These are phyloP conservation scores for Eupithecia dodoneata DNA, from an alignment of 2,888 invertebrate genomes.

Conservation along the genomic window DNA sequence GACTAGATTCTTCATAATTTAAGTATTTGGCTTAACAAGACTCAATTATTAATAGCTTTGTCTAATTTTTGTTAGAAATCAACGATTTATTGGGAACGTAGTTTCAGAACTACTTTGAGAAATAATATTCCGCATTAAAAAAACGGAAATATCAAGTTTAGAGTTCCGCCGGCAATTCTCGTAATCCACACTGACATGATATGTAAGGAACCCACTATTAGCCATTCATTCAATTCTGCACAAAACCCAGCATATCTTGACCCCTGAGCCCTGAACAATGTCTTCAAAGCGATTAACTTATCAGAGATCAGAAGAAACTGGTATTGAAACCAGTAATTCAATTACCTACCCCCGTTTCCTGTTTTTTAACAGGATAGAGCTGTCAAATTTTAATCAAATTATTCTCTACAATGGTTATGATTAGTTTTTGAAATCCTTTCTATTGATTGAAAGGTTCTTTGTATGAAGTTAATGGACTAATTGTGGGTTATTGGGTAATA, in stretches of 20 bases:
- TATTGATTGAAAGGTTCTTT: conserved; percentile 35
- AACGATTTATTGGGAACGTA: neutral
- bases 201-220: conserved; percentile 66
- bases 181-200: conserved; percentile 72
- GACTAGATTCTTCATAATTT: neutral
- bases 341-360: conserved; percentile 62
- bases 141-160: conserved; percentile 69
- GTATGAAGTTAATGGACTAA: conserved; percentile 32
- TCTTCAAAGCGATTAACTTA: conserved; percentile 15
- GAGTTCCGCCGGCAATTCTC: conserved; percentile 59
- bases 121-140: conserved; percentile 12
- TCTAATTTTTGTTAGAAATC: neutral
- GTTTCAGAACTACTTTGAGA: neutral
- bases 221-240: conserved; percentile 51
- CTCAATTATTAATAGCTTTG: neutral
- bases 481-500: conserved; percentile 29
- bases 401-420: conserved; percentile 71
- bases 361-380: conserved; percentile 71
- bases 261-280: conserved; percentile 33
- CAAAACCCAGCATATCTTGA: conserved; percentile 46
- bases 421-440: conserved; percentile 50
- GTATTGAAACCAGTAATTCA: conserved; percentile 64
- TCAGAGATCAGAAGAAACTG: conserved; percentile 52
- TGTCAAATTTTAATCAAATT: conserved; percentile 81
- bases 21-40: neutral